Evolutionary conservation across 2,113 vertebrate genomes (phyloP).

Genomic region (Macquaria ambigua): DNA sequence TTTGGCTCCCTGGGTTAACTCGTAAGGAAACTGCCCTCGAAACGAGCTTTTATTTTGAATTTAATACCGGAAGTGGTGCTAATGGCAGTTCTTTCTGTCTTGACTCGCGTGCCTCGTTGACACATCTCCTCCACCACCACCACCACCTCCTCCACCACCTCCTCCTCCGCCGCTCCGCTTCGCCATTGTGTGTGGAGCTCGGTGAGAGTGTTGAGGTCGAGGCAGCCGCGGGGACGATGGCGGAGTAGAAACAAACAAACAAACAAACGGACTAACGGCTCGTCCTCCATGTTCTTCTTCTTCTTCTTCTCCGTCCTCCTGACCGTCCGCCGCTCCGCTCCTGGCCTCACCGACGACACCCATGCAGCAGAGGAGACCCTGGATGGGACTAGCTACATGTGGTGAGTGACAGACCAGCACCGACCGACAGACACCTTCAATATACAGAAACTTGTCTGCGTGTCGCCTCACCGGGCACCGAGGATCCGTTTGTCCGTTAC

Average conservation of each 20-base stretch:
- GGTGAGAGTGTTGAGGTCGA: slow-evolving; percentile 3
- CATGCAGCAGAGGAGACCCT: slow-evolving; percentile 50
- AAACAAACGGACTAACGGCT: slow-evolving; percentile 14
- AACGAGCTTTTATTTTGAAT: slow-evolving; percentile 28
- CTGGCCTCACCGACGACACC: slow-evolving; percentile 31
- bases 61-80: background rate
- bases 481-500: background rate
- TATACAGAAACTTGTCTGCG: background rate
- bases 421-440: background rate
- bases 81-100: background rate
- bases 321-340: slow-evolving; percentile 11
- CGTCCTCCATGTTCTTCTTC: slow-evolving; percentile 11
- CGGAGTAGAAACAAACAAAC: slow-evolving; percentile 1
- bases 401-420: slow-evolving; percentile 54
- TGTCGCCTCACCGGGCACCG: background rate
- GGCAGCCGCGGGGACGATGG: slow-evolving; percentile 4
- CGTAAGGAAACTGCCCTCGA: background rate
- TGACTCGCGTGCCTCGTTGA: background rate
- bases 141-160: slow-evolving; percentile 2
- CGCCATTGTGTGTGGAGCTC: slow-evolving; percentile 45
- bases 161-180: background rate
- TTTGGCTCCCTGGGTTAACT: too few species aligned
- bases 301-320: background rate
- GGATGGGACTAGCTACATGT: slow-evolving; percentile 55
- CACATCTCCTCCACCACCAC: slow-evolving; percentile 31